Conservation (phyloP, 2,113 vertebrate genomes). For the Calidris pygmaea region DNA sequence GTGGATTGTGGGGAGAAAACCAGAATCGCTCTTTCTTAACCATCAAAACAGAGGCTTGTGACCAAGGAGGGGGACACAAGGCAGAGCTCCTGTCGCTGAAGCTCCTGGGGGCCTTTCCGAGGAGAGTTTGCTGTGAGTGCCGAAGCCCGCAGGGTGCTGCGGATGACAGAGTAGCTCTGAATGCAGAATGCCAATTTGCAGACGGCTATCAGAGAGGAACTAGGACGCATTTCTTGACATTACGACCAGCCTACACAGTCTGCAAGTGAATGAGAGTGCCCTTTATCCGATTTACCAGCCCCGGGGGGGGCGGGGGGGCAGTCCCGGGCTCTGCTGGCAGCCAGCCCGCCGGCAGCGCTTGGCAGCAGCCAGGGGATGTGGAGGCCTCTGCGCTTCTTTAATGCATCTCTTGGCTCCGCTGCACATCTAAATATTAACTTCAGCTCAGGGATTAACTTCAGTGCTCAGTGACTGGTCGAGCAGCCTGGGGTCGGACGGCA, state of each 20-base stretch:
- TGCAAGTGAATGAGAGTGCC: slow-evolving; percentile 53
- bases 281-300: not conserved
- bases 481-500: not conserved
- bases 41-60: not conserved
- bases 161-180: not conserved
- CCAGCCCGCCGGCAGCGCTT: not conserved
- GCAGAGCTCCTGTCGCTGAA: not conserved
- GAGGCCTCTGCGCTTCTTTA: not conserved
- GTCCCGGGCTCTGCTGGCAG: slow-evolving; percentile 39
- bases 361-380: not conserved
- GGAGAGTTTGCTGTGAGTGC: not conserved
- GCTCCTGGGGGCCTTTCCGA: not conserved
- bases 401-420: slow-evolving; percentile 5
- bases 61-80: too few relatives aligned
- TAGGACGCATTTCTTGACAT: slow-evolving; percentile 44
- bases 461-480: not conserved
- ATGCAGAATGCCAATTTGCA: not conserved
- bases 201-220: not conserved
- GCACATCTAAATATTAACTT: not conserved
- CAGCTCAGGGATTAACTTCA: not conserved
- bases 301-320: not conserved
- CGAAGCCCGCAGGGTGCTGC: not conserved
- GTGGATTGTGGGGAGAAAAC: not conserved
- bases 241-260: slow-evolving; percentile 33
- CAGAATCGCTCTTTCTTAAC: not conserved